Conservation (phyloP, 2,888 invertebrate species). For the Serrognathus titanus region DNA sequence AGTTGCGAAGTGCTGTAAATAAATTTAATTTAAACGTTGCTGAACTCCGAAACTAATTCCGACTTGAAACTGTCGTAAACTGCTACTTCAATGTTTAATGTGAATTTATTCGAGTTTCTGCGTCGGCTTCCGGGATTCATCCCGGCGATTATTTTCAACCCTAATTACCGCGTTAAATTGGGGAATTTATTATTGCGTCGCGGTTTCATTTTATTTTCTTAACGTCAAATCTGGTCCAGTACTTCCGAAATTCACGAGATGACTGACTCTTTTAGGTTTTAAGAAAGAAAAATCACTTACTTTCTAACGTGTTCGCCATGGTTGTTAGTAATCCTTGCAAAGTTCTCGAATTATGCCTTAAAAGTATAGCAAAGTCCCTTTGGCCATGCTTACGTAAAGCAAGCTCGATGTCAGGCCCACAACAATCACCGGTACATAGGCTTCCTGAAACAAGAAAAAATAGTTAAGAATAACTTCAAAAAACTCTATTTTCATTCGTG, state of each 20-base stretch:
- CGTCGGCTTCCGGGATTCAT: not conserved
- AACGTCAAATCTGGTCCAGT: not conserved
- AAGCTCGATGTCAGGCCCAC: constrained; percentile 63
- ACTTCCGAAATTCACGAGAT: too few species aligned
- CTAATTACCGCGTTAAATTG: not conserved
- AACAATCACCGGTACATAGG: constrained; percentile 65
- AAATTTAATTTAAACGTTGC: not conserved
- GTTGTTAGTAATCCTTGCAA: constrained; percentile 72
- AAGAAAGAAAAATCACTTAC: constrained; percentile 55
- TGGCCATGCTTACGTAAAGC: constrained; percentile 58
- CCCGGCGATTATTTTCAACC: not conserved
- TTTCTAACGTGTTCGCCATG: constrained; percentile 70
- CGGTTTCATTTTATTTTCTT: too few species aligned
- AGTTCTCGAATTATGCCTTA: constrained; percentile 69
- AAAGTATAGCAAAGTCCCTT: constrained; percentile 63
- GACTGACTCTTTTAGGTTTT: too few species aligned
- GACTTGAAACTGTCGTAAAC: constrained; percentile 2
- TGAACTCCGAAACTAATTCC: not conserved
- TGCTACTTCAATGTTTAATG: constrained; percentile 1
- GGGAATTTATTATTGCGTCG: too few species aligned
- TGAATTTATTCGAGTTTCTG: not conserved
- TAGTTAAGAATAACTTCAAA: not conserved
- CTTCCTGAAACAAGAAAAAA: constrained; percentile 49
- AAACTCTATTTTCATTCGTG: too few species aligned
- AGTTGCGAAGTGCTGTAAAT: not conserved